Percentiles rank a stretch among this genome's conserved stretches.
phyloP scores from a whole-genome alignment of 1,140 invertebrate genomes.

The Sipha flava region DNA sequence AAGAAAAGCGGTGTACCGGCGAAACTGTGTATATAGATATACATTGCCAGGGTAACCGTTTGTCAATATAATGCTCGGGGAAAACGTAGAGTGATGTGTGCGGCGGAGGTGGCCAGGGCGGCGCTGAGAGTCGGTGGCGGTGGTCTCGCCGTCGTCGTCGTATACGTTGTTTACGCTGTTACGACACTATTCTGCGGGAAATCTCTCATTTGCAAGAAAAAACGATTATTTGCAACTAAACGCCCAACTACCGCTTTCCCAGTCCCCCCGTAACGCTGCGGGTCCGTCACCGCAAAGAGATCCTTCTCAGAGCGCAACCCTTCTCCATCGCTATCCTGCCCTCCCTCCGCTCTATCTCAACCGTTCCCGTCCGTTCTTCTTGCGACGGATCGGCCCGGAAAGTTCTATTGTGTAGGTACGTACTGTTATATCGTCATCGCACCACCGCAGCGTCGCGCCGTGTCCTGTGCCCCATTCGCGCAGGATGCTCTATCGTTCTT shows the following conservation, averaged over 20 bases:
- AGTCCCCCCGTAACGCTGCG: neutral
- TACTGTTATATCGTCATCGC: too few species aligned
- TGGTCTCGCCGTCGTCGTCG: neutral
- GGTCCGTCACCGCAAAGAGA: neutral
- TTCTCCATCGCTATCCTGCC: neutral
- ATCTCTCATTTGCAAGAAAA: slow-evolving; percentile 6
- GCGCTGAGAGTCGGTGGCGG: neutral
- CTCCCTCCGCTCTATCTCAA: neutral
- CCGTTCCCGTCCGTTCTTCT: too few species aligned
- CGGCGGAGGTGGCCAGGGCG: neutral
- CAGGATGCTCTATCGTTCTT: too few species aligned
- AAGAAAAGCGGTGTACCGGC: neutral
- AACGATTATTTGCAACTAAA: slow-evolving; percentile 1
- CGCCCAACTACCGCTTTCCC: neutral
- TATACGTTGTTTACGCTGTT: neutral
- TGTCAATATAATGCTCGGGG: neutral
- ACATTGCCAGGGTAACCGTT: slow-evolving; percentile 12
- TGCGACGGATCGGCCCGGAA: too few species aligned
- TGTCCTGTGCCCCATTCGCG: too few species aligned
- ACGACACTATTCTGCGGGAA: neutral
- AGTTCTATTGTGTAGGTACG: too few species aligned
- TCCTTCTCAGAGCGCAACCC: neutral
- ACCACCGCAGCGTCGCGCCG: too few species aligned
- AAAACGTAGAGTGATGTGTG: neutral
- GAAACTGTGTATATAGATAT: neutral